Evolutionary conservation across 2,113 vertebrate genomes (phyloP), one percentile per base, ranked within the genome.

Genomic region (Calonectris borealis): DNA sequence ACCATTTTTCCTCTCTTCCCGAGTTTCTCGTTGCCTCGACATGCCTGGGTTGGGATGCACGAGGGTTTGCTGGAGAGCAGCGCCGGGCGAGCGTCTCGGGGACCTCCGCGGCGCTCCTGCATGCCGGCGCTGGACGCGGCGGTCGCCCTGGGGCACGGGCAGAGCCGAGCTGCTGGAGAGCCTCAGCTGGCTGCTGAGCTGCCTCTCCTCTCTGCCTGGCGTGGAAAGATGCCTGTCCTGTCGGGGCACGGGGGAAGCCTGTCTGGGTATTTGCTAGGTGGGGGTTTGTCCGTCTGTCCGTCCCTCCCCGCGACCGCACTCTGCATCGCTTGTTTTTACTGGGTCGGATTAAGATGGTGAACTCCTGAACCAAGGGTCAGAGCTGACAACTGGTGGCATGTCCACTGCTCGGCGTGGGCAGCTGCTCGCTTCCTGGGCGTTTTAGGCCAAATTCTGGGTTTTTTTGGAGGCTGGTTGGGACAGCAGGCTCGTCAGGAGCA

Each of bases 1-100:
- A 91, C 92, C 93, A 83, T 97, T 96, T 93, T 84, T 95, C 51
- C 81, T 73, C 92, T 62, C 57, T 70, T 93, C 58, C 72, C 19
- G 2, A 76, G 44, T 70, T 83, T 46, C 72, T 58, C 0, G 0
- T 64, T 85, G 87, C 58, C 84, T 78, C 24, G 4, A 83, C 93
- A 83, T 71, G 82, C 82, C 83, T 78, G 65, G 62, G 27, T 96
- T 80, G 87, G 88, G 61, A 69, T 83, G 81, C 20, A 16, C 11
- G 31, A 91, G 79, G 86, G 51, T 91, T 87, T 77, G 84, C 70
- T 4, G 21, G 42, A 0, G 10, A 75, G 73, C 34, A 10, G 44
- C 2, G 6, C 64, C 0, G 0, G 57, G 40, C 1, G 12, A 82
- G 66, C 5, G 10, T 89, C 49, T 82, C 2, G 0, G 70, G 54